phyloP scores from a whole-genome alignment of 1,140 invertebrate species.

The Rhynchophorus ferrugineus region DNA sequence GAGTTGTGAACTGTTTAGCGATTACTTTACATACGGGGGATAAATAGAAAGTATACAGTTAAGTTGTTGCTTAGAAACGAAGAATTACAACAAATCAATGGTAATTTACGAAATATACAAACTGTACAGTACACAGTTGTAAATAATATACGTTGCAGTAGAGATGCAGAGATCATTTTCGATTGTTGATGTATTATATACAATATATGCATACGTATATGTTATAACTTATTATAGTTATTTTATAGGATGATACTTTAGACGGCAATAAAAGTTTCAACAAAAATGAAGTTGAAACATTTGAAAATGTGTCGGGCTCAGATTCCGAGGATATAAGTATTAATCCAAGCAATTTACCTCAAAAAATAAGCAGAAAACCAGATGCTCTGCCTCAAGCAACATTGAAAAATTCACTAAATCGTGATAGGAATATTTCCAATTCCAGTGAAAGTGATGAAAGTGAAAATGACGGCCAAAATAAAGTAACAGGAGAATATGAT shows the following conservation, averaged over 20 bases:
- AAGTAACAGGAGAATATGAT: slow-evolving; percentile 61
- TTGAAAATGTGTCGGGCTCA: slow-evolving; percentile 5
- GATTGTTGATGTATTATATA: slow-evolving; percentile 24
- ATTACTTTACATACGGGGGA: no score
- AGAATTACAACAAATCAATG: no score
- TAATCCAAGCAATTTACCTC: slow-evolving; percentile 15
- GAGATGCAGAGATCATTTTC: slow-evolving; percentile 30
- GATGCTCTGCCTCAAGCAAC: slow-evolving; percentile 14
- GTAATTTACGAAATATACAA: no score
- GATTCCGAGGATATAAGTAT: slow-evolving; percentile 11
- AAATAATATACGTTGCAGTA: no score
- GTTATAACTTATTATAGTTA: neutral
- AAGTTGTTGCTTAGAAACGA: no score
- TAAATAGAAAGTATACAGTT: no score
- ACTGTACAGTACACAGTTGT: no score
- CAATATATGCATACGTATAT: neutral
- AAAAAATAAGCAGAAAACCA: slow-evolving; percentile 9
- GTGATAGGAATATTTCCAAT: slow-evolving; percentile 14
- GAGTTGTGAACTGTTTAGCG: no score
- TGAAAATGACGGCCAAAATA: slow-evolving; percentile 23
- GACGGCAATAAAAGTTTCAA: neutral
- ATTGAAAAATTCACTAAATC: slow-evolving; percentile 20
- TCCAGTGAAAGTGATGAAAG: slow-evolving; percentile 32
- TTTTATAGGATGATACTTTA: slow-evolving; percentile 3
- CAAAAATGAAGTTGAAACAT: slow-evolving; percentile 6